These are phyloP conservation scores for Heliconius nattereri DNA, from an alignment of 1,140 invertebrate genomes.

Conservation along the genomic window DNA sequence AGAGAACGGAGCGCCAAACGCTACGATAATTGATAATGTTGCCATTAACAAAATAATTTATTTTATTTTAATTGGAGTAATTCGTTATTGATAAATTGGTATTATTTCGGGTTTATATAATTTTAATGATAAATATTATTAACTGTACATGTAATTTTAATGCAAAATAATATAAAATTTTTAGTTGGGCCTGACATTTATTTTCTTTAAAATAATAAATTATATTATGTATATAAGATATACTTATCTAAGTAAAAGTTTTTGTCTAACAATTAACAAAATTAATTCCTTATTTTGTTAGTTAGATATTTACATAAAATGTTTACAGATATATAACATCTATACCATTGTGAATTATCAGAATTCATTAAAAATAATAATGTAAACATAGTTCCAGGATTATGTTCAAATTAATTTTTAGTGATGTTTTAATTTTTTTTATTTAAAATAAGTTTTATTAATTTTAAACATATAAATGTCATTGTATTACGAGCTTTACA, in stretches of 20 bases:
- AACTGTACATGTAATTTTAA: background rate
- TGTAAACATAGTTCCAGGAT: background rate
- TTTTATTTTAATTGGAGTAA: background rate
- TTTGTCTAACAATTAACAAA: background rate
- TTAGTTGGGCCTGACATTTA: background rate
- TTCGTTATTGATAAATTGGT: background rate
- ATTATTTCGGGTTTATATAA: background rate
- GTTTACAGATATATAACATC: background rate
- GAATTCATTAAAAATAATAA: background rate
- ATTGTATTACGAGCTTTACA: background rate
- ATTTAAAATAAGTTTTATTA: background rate
- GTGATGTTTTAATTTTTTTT: background rate
- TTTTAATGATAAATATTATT: background rate
- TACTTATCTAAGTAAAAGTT: background rate
- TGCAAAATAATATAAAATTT: background rate
- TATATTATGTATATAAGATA: background rate
- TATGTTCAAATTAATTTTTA: background rate
- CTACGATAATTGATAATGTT: background rate
- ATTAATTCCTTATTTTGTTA: too few relatives aligned
- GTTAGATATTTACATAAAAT: background rate
- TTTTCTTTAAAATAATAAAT: constrained; percentile 6
- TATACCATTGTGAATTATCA: background rate
- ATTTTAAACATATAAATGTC: background rate
- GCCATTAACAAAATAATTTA: background rate
- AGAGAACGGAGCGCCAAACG: too few relatives aligned